Evolutionary conservation across 92 coral and sea anemone species (phyloP), one percentile per base, ranked within the genome.

Genomic region (Epizoanthus fatuus): DNA sequence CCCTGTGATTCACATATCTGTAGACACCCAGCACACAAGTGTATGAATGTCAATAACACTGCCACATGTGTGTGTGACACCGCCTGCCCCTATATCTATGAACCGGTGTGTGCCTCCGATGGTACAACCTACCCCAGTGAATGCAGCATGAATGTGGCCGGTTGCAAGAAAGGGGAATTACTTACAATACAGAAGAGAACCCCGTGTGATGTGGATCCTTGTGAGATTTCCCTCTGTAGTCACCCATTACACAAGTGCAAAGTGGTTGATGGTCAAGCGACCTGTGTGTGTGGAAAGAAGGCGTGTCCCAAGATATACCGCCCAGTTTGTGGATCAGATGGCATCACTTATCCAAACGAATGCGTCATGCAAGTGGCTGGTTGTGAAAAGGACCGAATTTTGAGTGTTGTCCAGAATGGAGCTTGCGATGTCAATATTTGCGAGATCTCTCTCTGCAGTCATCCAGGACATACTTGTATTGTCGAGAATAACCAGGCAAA

Each of bases 41-140:
- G 93, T 67, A 60, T 74, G 56, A 81, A 75, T 7, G n/a, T 74
- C 67, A 51, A 87, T 54, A 95, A 96, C 79, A 69, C 86, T 37
- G 93, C 93, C 2, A 73, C 83, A 14, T 97, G 99, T 81, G 92
- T 87, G 29, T 97, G 99, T 63, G 54, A 70, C 40, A 74, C 57
- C 56, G 83, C 74, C 14, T 89, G 93, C 64, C 87, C 90, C 3
- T 29, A 65, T 49, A 79, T 85, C 39, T 86, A 40, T 52, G 83
- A 79, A 7, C 99, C 99, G 22, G 95, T 97, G 7, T 97, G 99
- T 83, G 99, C 94, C 29, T 93, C 98, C 2, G 98, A 97, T 84
- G 94, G 92, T 74, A 86, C 78, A 9, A 87, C 95, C 16, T 97
- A 97, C 75, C 86, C 89, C 32, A 97, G 87, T 32, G 95, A 86